Base-by-base conservation (phyloP, 2,888 invertebrate species). In the Tenthredo distinguenda region DNA sequence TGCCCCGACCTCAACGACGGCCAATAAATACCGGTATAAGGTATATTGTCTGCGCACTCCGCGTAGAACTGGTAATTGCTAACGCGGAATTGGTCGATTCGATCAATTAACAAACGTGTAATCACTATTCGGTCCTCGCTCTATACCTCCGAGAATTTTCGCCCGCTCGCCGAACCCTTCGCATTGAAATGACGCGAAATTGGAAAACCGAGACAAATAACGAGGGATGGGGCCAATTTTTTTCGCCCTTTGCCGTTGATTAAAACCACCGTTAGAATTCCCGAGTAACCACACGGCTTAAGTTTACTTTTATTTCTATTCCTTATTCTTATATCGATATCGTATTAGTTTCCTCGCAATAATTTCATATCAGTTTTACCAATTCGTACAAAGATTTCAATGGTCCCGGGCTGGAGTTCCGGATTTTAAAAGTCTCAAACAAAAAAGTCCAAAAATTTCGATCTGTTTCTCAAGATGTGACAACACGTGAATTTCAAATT, bases 21-120 rank as follows among this genome's bases (percentile, higher is more conserved):
- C 68, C 68, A 68, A 68, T 68, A 43, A 74, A 74, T 74, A 74
- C 43, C 72, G 15, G 43, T 74, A 74, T 43, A 74, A 43, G 21
- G 72, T 74, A 74, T 43, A 74, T 43, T 21, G 72, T 74, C 31
- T 12, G 21, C 43, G 72, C 9, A 40, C 72, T 43, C 72, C 37
- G 72, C 43, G 43, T 21, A 43, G n/a, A n/a, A 18, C 40, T n/a
- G 72, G 72, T 74, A 74, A 74, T 74, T 74, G 72, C 31, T 26
- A 74, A 43, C 43, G n/a, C 26, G 43, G 72, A 74, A 43, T 74
- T 74, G 40, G 21, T 74, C 72, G 40, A 74, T 74, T 74, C 43
- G 72, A 74, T 74, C 43, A 74, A 74, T 74, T 40, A 74, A 74
- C 43, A 74, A 74, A 74, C 72, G 72, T 43, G 72, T 74, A 74